These are phyloP conservation scores for Diprion similis DNA, from an alignment of 1,140 invertebrate genomes.

Conservation along the genomic window DNA sequence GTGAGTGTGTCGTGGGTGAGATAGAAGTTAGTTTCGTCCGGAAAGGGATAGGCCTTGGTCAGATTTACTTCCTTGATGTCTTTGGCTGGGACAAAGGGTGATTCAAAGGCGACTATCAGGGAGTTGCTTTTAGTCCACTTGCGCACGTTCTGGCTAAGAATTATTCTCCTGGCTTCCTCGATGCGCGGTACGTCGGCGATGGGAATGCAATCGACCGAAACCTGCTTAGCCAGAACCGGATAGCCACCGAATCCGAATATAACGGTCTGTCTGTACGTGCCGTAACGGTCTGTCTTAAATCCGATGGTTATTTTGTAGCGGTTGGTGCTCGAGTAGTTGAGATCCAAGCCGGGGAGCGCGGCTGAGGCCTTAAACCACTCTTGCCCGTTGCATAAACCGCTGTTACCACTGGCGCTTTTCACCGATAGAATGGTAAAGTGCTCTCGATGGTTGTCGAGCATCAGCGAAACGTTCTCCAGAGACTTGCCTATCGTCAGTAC, in stretches of 20 bases:
- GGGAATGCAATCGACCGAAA: slow-evolving; percentile 81
- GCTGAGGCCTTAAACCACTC: slow-evolving; percentile 62
- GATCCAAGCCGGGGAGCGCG: slow-evolving; percentile 43
- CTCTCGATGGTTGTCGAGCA: slow-evolving; percentile 46
- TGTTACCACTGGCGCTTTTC: slow-evolving; percentile 1
- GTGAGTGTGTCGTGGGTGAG: slow-evolving; percentile 73
- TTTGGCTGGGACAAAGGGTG: slow-evolving; percentile 63
- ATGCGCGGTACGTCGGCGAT: slow-evolving; percentile 74
- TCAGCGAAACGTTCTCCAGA: slow-evolving; percentile 42
- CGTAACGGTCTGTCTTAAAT: slow-evolving; percentile 79
- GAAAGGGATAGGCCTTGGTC: slow-evolving; percentile 71
- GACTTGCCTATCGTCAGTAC: slow-evolving; percentile 37
- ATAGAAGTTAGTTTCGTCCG: slow-evolving; percentile 70
- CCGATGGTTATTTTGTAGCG: slow-evolving; percentile 69
- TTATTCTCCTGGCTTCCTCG: slow-evolving; percentile 69
- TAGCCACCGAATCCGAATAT: slow-evolving; percentile 80
- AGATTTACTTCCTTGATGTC: slow-evolving; percentile 66
- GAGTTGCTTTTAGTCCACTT: slow-evolving; percentile 66
- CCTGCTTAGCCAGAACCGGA: slow-evolving; percentile 73
- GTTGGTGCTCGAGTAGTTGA: slow-evolving; percentile 53
- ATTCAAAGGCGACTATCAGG: slow-evolving; percentile 67
- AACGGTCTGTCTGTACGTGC: slow-evolving; percentile 81
- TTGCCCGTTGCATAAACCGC: slow-evolving; percentile 56
- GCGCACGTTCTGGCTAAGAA: slow-evolving; percentile 65
- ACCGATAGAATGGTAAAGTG: not conserved